Base-by-base conservation (phyloP, 1,140 invertebrate species). In the Philotrypesis tridentata region DNA sequence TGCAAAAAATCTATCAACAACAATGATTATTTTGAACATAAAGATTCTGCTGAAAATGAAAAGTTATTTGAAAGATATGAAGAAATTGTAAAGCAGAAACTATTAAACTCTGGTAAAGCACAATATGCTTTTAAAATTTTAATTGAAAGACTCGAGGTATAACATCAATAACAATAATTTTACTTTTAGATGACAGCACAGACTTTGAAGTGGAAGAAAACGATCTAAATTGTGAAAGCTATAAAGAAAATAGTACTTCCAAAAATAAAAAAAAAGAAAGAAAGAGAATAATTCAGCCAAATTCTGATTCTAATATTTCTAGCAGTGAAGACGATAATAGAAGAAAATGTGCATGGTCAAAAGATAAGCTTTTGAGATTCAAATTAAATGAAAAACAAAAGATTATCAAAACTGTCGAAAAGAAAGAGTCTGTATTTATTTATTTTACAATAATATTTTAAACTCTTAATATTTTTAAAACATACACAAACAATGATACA, bases 61-160 rank as follows among this genome's bases (percentile, higher is more conserved):
- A 21, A 82, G 25, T 27, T 6, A 43, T 33, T 68, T 0, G 67
- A 9, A 9, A 27, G n/a, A 79, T n/a, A 77, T 85, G 74, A 80
- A 80, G 70, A 72, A 65, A 61, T 0, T 40, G 75, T 84, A 55
- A 68, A 84, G 77, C 61, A 82, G 31, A 2, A 68, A 0, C 60
- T 81, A 68, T 17, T 71, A 75, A 85, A 85, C 83, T 85, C 37
- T 68, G 61, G n/a, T 86, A 90, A 74, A 87, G 87, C 9, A 12
- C 75, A 87, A 67, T 80, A 84, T 63, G 31, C 60, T 23, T 14
- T 76, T 68, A 43, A 9, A 85, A 88, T 23, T 84, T n/a, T 0
- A 55, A 55, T 6, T 21, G n/a, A 0, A 55, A 55, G 14, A 21
- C 7, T 3, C 0, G n/a, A 55, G 21, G 21, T 55, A 68, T 8